Base-by-base conservation (phyloP, 23 tunicate species). In the Styela clava region DNA sequence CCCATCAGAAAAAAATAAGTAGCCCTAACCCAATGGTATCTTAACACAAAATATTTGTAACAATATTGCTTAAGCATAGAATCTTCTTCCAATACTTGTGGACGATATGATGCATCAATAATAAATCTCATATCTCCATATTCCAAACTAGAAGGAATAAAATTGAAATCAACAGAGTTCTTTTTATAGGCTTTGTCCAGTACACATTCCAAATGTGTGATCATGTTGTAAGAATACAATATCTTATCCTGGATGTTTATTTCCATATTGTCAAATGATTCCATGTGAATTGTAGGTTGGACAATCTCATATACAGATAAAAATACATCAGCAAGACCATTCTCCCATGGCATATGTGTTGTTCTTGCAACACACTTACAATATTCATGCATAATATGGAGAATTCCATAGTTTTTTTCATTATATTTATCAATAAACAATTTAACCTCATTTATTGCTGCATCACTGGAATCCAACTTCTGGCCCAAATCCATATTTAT, bases 11-110 rank as follows among this genome's bases (percentile, higher is more conserved):
- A 71, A 34, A 71, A 71, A 32, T 71, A 71, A 29, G 35, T 71
- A 21, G 81, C 81, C 18, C 81, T 25, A 16, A 76, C 65, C 81
- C 81, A 76, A 76, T 76, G 81, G 26, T 33, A 76, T 31, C 77
- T 35, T 30, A 71, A 32, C 5, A 71, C 77, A 34, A 71, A 71
- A 32, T 71, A 28, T 29, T 71, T 71, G 16, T 28, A 71, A 5
- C 77, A 34, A 32, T 71, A 71, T 5, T 71, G 77, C 77, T 21
- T 20, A 7, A 44, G 56, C 77, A 71, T 71, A 22, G 35, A 31
- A 32, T 71, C 77, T n/a, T 28, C 24, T 16, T 71, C 77, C 16
- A 71, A 71, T 19, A 71, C 37, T 71, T 71, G 35, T 3, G 77
- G 77, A 16, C 34, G 77, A 32, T 71, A 71, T 28, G 77, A 71